Evolutionary conservation across 1,140 invertebrate genomes (phyloP).

Genomic region (Melanaphis sacchari): DNA sequence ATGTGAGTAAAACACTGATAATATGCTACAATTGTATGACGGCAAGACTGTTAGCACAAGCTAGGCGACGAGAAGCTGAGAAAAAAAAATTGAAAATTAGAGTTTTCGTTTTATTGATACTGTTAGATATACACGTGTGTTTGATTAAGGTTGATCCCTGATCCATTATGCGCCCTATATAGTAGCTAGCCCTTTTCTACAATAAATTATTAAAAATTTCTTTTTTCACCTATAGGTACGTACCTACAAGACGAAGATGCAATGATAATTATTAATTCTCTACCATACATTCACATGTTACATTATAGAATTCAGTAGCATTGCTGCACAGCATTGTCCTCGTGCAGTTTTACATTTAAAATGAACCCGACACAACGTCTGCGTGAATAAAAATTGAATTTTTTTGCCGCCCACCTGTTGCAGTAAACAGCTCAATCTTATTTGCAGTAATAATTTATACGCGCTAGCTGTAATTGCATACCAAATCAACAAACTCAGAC

Average conservation of each 20-base stretch:
- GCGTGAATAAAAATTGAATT: background rate
- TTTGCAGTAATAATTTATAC: background rate
- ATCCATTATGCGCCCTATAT: too few species aligned
- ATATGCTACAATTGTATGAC: background rate
- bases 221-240: background rate
- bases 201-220: background rate
- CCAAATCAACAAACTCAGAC: too few species aligned
- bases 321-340: background rate
- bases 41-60: too few species aligned
- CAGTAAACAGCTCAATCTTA: background rate
- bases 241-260: background rate
- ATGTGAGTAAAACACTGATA: background rate
- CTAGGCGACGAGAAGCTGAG: too few species aligned
- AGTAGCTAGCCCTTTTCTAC: too few species aligned
- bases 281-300: background rate
- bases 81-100: background rate
- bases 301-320: background rate
- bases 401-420: background rate
- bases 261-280: background rate
- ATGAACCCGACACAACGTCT: background rate
- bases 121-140: too few species aligned
- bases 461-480: conserved; percentile 27
- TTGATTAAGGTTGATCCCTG: background rate
- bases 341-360: background rate
- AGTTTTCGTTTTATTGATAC: background rate